These are phyloP conservation scores for Squalus acanthias DNA, from an alignment of 2,797 vertebrate genomes.

Conservation along the genomic window DNA sequence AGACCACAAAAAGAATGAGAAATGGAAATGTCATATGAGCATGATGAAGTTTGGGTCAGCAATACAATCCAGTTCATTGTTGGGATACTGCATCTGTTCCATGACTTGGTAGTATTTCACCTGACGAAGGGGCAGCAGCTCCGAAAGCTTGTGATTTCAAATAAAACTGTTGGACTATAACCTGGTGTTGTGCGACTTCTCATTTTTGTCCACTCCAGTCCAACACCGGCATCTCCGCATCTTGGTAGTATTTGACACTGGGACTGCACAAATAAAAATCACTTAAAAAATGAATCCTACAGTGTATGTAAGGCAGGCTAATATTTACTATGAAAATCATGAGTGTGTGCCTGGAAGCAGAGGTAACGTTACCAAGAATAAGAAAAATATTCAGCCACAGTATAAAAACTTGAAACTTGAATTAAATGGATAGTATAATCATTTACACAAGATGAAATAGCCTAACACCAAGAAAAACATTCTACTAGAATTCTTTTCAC, in stretches of 20 bases:
- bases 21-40: not conserved
- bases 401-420: not conserved
- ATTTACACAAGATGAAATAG: not conserved
- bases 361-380: not conserved
- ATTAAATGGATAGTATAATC: not conserved
- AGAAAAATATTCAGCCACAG: not conserved
- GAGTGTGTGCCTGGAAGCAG: not conserved
- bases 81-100: not conserved
- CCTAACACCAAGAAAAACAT: not conserved
- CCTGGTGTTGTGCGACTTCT: too few species aligned
- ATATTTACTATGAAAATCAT: not conserved
- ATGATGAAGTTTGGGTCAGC: not conserved
- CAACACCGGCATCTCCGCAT: too few species aligned
- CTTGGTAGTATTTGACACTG: not conserved
- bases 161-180: too few species aligned
- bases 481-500: not conserved
- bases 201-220: too few species aligned
- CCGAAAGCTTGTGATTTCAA: too few species aligned
- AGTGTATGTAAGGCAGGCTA: not conserved
- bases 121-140: too few species aligned
- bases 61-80: not conserved
- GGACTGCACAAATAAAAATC: not conserved
- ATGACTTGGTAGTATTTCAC: too few species aligned
- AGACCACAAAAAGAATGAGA: not conserved
- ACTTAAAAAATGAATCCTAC: not conserved